phyloP scores from a whole-genome alignment of 2,888 invertebrate species.

The Nasonovia ribisnigri region DNA sequence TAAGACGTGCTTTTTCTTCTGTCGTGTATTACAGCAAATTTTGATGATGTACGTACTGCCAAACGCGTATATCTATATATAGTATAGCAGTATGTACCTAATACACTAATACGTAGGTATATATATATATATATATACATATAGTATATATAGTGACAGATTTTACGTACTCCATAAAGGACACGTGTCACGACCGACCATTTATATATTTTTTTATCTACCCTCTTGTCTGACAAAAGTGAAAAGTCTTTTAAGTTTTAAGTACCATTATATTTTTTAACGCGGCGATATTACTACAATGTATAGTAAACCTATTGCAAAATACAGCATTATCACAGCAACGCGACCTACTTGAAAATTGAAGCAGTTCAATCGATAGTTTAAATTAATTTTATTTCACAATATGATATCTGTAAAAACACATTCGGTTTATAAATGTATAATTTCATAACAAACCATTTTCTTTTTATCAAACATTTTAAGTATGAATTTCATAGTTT shows the following conservation, averaged over 20 bases:
- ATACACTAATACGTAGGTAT: too few relatives aligned
- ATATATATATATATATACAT: too few relatives aligned
- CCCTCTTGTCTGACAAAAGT: not conserved
- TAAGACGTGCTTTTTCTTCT: not conserved
- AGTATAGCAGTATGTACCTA: not conserved
- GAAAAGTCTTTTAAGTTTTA: not conserved
- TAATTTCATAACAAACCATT: not conserved
- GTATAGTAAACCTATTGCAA: not conserved
- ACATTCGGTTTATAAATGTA: not conserved
- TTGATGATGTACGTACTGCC: not conserved
- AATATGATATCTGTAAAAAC: not conserved
- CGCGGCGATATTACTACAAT: not conserved
- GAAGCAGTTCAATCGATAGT: not conserved
- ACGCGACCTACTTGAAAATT: not conserved
- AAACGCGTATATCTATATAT: too few relatives aligned
- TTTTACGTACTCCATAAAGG: not conserved
- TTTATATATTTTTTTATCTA: not conserved
- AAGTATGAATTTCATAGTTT: too few relatives aligned
- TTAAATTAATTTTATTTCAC: conserved; percentile 11
- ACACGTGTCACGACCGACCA: not conserved
- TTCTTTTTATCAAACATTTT: too few relatives aligned
- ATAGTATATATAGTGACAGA: not conserved
- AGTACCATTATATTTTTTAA: not conserved
- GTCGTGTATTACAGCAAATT: not conserved
- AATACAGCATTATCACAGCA: not conserved